Base-by-base conservation (phyloP, 2,888 invertebrate species). In the Nomada goodeniana region DNA sequence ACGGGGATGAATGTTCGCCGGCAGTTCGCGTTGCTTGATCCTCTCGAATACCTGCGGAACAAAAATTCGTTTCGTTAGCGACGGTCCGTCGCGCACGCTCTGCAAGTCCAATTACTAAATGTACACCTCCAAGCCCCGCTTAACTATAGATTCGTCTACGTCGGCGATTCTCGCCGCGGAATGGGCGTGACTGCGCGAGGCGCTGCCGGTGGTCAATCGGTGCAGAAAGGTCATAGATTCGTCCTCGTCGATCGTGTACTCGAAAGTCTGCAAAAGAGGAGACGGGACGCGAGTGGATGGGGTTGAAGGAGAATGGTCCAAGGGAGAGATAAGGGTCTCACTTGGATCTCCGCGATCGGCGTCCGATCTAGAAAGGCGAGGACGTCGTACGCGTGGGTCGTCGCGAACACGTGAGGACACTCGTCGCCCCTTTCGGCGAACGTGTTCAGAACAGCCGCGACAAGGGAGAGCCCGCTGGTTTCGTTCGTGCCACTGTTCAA, bases 401-500 rank as follows among this genome's bases (percentile, higher is more conserved):
- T 96, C 5, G 97, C 94, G 68, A 98, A 94, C 1, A 97, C 94
- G 90, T 97, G 97, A 0, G 98, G 98, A 89, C 97, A 97, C 13
- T 92, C 85, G 2, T 92, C 85, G 0, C 92, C 95, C 75, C 95
- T 94, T 70, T 95, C 94, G 63, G 96, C 92, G 93, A 98, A 97
- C 88, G 96, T 94, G 86, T 95, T 95, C 65, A 98, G 92, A 55
- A 96, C 95, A 0, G 97, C 95, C 0, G 96, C 95, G 26, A 98
- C 94, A 50, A 98, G 93, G 0, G 97, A 95, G 55, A 96, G 93
- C 0, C 98, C 98, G 93, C 98, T 98, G 2, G 95, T 94, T 92
- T 96, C 95, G 1, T 95, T 94, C 1, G 98, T 98, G 80, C 98
- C 98, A 92, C 97, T 96, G 4, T 98, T 98, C 94, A 98, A 98